Evolutionary conservation across 2,113 vertebrate species (phyloP).

Genomic region (Megaceryle maxima): DNA sequence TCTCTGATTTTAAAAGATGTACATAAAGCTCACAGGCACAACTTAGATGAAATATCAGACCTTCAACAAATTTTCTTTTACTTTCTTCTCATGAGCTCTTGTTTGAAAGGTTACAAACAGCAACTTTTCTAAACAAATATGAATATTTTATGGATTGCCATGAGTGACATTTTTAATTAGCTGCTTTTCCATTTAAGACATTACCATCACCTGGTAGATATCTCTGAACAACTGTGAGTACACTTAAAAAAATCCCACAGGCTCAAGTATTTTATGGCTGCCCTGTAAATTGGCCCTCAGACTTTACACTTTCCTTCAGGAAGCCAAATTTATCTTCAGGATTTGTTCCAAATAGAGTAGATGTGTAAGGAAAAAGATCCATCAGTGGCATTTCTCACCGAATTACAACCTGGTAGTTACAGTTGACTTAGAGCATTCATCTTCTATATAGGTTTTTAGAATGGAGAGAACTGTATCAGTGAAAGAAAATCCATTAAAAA

Average conservation of each 20-base stretch:
- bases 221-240: background rate
- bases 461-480: background rate
- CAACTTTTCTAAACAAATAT: background rate
- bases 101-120: background rate
- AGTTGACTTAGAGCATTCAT: background rate
- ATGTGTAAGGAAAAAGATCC: background rate
- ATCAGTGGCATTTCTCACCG: background rate
- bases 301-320: slow-evolving; percentile 4
- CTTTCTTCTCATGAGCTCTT: background rate
- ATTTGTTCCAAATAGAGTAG: background rate
- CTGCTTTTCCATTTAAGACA: background rate
- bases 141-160: background rate
- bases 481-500: background rate
- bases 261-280: background rate
- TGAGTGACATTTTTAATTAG: background rate
- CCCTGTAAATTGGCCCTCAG: background rate
- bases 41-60: background rate
- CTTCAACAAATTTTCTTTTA: background rate
- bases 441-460: background rate
- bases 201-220: background rate
- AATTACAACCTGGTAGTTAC: slow-evolving; percentile 19
- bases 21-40: background rate
- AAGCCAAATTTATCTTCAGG: background rate
- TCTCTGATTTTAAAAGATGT: background rate
- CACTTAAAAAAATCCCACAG: background rate